Evolutionary conservation across 2,113 vertebrate species (phyloP), one percentile per base, ranked within the genome.

Genomic region (Gopherus evgoodei): DNA sequence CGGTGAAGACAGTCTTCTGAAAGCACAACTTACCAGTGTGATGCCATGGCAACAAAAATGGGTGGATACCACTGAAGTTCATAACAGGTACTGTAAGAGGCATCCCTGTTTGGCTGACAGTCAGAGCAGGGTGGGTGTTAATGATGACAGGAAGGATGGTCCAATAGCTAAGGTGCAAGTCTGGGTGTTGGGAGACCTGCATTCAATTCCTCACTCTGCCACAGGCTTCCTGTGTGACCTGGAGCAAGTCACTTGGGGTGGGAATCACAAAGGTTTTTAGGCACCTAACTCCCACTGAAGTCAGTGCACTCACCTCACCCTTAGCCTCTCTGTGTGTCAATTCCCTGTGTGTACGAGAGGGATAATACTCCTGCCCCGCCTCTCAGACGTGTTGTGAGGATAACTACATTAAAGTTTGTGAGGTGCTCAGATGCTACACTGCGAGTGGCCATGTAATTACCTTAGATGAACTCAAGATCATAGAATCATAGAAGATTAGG

Each of bases 151-250:
- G 72, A 75, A 75, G 38, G 24, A 75, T 44, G 10, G 24, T 44
- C 38, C 72, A 22, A 38, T 42, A 75, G 5, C 42, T 75, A 75
- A 12, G 38, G 65, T 17, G n/a, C 31, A n/a, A 72, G 65, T 6
- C 19, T 65, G 35, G 35, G 10, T 72, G 21, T 72, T 38, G n/a
- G 69, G n/a, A 72, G 7, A 72, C 19, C 19, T 38, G n/a, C 35
- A 11, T 72, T 38, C 21, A 38, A 7, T 72, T 72, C 1, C 17
- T 86, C 57, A 11, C 5, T 50, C 47, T 47, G 69, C 56, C 56
- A 10, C 54, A 92, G 42, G 25, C 79, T 93, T 81, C 50, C 35
- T n/a, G 0, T 0, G 42, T 7, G 44, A 50, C 69, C 22, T 81
- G 0, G 0, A 44, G 65, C 35, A 85, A 52, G 49, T 72, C 57